Evolutionary conservation across 2,797 vertebrate genomes (phyloP).

Genomic region (Lepidocolaptes lacrymiger): DNA sequence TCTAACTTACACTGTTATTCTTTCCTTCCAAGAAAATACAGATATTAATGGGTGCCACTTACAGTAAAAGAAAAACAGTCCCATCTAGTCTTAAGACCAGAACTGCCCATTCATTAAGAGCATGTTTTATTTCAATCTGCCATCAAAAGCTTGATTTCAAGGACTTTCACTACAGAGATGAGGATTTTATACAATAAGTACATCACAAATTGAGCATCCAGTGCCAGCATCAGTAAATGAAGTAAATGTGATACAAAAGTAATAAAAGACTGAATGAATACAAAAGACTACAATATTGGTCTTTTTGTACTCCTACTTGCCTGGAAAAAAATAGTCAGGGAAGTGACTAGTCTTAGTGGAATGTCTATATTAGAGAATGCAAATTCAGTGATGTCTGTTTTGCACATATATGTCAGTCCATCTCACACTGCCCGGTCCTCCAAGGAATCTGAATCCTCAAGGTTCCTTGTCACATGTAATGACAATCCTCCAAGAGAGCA

Average conservation of each 20-base stretch:
- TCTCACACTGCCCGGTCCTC: background rate
- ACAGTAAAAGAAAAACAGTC: background rate
- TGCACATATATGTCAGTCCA: background rate
- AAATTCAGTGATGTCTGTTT: background rate
- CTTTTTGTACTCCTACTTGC: background rate
- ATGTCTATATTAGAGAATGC: background rate
- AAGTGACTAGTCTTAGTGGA: background rate
- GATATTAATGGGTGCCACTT: background rate
- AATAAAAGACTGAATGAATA: background rate
- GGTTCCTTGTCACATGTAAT: background rate
- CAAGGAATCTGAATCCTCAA: background rate
- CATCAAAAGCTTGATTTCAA: conserved; percentile 12
- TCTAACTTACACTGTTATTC: background rate
- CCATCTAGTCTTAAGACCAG: background rate
- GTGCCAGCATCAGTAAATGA: background rate
- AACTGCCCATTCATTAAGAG: background rate
- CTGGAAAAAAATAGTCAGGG: background rate
- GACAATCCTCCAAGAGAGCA: background rate
- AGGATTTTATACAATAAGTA: background rate
- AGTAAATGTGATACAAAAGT: background rate
- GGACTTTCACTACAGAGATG: background rate
- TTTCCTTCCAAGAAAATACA: background rate
- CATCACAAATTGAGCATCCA: background rate
- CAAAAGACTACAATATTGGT: background rate
- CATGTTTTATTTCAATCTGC: background rate